Evolutionary conservation across 2,888 invertebrate species (phyloP).

Genomic region (Tenthredo scrophulariae): DNA sequence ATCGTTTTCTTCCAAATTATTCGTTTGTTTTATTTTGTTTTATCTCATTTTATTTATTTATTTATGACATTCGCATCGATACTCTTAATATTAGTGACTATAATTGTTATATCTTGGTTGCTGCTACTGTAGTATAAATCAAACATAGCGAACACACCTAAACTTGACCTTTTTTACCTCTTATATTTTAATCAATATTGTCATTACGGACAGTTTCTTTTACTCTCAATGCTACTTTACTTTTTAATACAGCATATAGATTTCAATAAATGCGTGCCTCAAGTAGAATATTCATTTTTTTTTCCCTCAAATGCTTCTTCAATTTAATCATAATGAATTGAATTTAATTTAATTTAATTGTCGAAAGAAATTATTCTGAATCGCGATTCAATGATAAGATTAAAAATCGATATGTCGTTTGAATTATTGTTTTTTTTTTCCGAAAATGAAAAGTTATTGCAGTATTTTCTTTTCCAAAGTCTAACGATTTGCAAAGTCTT

Average conservation of each 20-base stretch:
- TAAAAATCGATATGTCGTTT: slow-evolving; percentile 28
- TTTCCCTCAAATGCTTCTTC: not conserved
- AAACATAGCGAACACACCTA: slow-evolving; percentile 42
- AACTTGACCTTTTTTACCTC: slow-evolving; percentile 23
- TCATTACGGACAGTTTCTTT: slow-evolving; percentile 67
- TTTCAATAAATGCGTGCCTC: slow-evolving; percentile 16
- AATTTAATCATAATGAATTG: not conserved
- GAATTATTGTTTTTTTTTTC: not conserved
- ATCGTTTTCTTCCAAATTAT: slow-evolving; percentile 22
- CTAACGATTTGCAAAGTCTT: not conserved
- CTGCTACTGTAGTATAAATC: slow-evolving; percentile 51
- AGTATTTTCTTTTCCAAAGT: not conserved
- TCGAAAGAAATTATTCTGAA: not conserved
- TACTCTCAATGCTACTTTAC: not conserved
- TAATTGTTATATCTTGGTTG: slow-evolving; percentile 59
- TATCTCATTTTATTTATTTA: not conserved
- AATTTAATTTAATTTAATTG: not conserved
- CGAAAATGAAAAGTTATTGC: not conserved
- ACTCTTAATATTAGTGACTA: slow-evolving; percentile 76
- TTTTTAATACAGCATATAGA: slow-evolving; percentile 24
- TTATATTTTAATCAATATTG: slow-evolving; percentile 67
- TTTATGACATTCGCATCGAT: slow-evolving; percentile 47
- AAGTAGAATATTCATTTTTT: not conserved
- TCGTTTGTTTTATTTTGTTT: not conserved
- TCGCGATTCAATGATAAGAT: not conserved